Conservation (phyloP, 2,888 invertebrate genomes). For the Synanthedon vespiformis region DNA sequence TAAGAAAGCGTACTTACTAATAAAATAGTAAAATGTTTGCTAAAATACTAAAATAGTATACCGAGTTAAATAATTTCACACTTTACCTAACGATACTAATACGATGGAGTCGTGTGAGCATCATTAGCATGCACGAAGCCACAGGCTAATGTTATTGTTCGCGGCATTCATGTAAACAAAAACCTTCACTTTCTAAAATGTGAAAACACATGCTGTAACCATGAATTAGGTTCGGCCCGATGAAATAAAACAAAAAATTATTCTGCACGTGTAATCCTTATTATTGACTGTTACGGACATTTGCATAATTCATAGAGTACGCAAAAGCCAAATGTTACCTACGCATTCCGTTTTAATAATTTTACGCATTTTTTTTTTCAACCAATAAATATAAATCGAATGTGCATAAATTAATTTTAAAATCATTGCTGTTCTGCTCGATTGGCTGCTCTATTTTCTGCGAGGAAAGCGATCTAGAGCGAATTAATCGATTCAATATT, state of each 20-base stretch:
- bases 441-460: constrained; percentile 29
- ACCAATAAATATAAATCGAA: constrained; percentile 10
- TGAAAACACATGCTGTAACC: constrained; percentile 35
- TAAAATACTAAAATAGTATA: too few species aligned
- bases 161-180: constrained; percentile 40
- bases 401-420: constrained; percentile 12
- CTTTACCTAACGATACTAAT: too few species aligned
- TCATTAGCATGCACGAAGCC: not conserved
- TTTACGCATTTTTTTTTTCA: constrained; percentile 7
- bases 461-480: constrained; percentile 30
- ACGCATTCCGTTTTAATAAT: constrained; percentile 6
- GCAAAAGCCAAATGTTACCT: constrained; percentile 3
- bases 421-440: constrained; percentile 30
- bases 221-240: constrained; percentile 28
- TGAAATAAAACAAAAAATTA: too few species aligned
- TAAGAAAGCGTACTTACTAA: too few species aligned
- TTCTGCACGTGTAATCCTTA: too few species aligned
- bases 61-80: too few species aligned
- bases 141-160: constrained; percentile 7
- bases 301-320: not conserved
- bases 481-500: constrained; percentile 22
- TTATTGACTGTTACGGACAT: not conserved
- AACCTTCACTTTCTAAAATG: constrained; percentile 66
- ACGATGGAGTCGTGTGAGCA: not conserved
- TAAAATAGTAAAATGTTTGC: too few species aligned